Evolutionary conservation across 2,888 invertebrate species (phyloP), one percentile per base, ranked within the genome.

Genomic region (Dendrolimus pini): DNA sequence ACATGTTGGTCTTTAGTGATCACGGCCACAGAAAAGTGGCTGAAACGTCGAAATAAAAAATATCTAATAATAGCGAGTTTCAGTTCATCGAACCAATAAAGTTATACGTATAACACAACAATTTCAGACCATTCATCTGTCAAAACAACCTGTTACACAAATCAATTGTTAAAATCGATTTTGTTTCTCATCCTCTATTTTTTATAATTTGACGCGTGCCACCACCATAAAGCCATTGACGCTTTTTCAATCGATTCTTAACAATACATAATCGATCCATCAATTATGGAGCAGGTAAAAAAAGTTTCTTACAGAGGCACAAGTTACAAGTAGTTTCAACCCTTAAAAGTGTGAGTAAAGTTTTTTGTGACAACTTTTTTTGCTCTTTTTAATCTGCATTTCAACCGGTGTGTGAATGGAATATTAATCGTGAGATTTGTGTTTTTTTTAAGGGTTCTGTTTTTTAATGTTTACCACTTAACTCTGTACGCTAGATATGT

Each of bases 401-500:
- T 71, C 66, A 77, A 70, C 69, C 69, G 61, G 67, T 69, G 72
- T 78, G 79, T 72, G 80, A 79, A 79, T 76, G 62, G 75, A 74
- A 74, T 77, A 68, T 66, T 65, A 72, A 75, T 68, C 68, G 60
- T 62, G 66, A 61, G 61, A 69, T 63, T 62, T 61, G 53, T 60
- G 57, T 61, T 58, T 62, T 70, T 68, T 68, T 68, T 65, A 53
- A 55, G 56, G 64, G 67, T 58, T 55, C 52, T 55, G 66, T 76
- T 77, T 77, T 69, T 65, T 63, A 59, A 61, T 71, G 63, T 72
- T 71, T 71, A 69, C 74, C 76, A 79, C 80, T 76, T 77, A 77
- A 76, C 75, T 77, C 66, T 60, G 64, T 75, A 77, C 77, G 77
- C 75, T 77, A 75, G 72, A 78, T 76, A 68, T 71, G 70, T 66